phyloP scores from a whole-genome alignment of 2,113 vertebrate genomes.

The Caranx melampygus region DNA sequence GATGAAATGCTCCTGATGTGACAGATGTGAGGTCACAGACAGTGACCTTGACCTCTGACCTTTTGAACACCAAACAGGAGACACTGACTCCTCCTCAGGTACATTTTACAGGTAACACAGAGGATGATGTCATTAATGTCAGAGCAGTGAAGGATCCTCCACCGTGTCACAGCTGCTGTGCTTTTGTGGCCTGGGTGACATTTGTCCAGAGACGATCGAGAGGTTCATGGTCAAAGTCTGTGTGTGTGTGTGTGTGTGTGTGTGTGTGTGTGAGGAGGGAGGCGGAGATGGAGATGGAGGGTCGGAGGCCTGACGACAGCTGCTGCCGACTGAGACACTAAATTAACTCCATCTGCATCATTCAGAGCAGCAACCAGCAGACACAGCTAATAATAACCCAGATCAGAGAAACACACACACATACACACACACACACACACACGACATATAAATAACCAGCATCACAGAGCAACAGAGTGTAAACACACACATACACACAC shows the following conservation, averaged over 20 bases:
- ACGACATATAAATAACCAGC: slow-evolving; percentile 31
- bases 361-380: slow-evolving; percentile 42
- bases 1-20: no score
- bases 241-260: no score
- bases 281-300: not conserved
- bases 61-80: no score
- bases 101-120: no score
- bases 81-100: no score
- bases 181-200: no score
- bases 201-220: no score
- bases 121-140: no score
- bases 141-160: no score
- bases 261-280: not conserved
- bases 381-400: slow-evolving; percentile 53
- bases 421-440: not conserved
- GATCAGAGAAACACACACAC: slow-evolving; percentile 43
- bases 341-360: slow-evolving; percentile 48
- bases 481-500: slow-evolving; percentile 33
- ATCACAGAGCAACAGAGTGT: slow-evolving; percentile 31
- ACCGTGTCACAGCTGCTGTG: no score
- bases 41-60: no score
- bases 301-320: slow-evolving; percentile 37
- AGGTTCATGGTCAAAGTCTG: slow-evolving; percentile 18
- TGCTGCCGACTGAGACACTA: slow-evolving; percentile 33
- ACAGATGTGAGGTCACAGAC: no score